Conservation (phyloP, 2,113 vertebrate species). For the Notothenia rossii region DNA sequence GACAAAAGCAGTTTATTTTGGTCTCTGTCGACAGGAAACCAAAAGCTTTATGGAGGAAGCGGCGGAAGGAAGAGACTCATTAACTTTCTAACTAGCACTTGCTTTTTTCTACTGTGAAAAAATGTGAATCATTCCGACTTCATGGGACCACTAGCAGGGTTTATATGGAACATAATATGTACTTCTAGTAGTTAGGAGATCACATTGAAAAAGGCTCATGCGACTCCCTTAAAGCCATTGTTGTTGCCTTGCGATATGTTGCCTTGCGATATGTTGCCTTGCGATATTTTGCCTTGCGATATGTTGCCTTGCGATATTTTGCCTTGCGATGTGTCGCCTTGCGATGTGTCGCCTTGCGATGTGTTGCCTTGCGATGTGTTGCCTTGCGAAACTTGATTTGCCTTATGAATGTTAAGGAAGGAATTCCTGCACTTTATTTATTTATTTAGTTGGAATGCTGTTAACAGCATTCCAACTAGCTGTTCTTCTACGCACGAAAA, state of each 20-base stretch:
- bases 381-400: not conserved
- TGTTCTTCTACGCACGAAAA: too few relatives aligned
- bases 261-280: too few relatives aligned
- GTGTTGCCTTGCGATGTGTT: too few relatives aligned
- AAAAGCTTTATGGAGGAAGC: conserved; percentile 62
- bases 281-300: too few relatives aligned
- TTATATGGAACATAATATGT: not conserved
- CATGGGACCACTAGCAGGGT: conserved; percentile 3
- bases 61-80: conserved; percentile 76
- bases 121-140: not conserved
- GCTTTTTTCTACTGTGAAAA: conserved; percentile 38
- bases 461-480: too few relatives aligned
- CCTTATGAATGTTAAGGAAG: not conserved
- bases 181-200: not conserved
- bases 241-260: not conserved
- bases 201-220: not conserved
- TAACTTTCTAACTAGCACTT: conserved; percentile 59
- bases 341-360: too few relatives aligned
- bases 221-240: not conserved
- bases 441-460: not conserved
- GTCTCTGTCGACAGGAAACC: conserved; percentile 57
- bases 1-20: conserved; percentile 59
- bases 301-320: too few relatives aligned
- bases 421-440: not conserved
- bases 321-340: too few relatives aligned